phyloP scores from a whole-genome alignment of 64 coral and sea anemone species.

The Exaiptasia diaphana region DNA sequence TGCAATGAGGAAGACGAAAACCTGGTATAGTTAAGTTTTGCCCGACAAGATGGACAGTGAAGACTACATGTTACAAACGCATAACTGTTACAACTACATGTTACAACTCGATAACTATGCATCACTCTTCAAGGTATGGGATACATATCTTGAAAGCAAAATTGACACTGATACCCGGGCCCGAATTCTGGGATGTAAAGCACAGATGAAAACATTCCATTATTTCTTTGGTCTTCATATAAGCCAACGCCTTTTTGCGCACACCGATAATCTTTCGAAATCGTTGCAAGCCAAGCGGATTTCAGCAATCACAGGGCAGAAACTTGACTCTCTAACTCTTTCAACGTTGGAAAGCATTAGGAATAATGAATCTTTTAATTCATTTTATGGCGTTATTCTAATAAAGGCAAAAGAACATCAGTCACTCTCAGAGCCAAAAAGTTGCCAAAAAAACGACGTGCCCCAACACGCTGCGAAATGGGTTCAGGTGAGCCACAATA shows the following conservation, averaged over 20 bases:
- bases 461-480: slow-evolving; percentile 12
- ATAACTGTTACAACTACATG: slow-evolving; percentile 19
- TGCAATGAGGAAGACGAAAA: slow-evolving; percentile 6
- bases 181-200: slow-evolving; percentile 5
- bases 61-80: slow-evolving; percentile 14
- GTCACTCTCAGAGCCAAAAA: slow-evolving; percentile 33
- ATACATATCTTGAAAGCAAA: neutral
- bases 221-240: slow-evolving; percentile 34
- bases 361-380: slow-evolving; percentile 6
- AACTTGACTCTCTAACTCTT: neutral
- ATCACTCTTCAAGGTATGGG: slow-evolving; percentile 7
- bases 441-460: slow-evolving; percentile 12
- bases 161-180: neutral
- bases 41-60: slow-evolving; percentile 35
- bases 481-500: neutral
- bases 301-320: slow-evolving; percentile 5
- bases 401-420: slow-evolving; percentile 47
- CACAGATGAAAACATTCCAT: slow-evolving; percentile 17
- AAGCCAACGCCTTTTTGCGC: neutral
- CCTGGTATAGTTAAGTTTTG: slow-evolving; percentile 18
- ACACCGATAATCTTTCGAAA: slow-evolving; percentile 33
- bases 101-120: slow-evolving; percentile 21
- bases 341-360: neutral
- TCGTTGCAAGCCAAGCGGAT: slow-evolving; percentile 1
- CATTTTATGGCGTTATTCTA: slow-evolving; percentile 18